Percentiles rank a stretch among this genome's conserved stretches.
Evolutionary conservation across 2,888 invertebrate species (phyloP).

Genomic region (Meteorus cinctellus): DNA sequence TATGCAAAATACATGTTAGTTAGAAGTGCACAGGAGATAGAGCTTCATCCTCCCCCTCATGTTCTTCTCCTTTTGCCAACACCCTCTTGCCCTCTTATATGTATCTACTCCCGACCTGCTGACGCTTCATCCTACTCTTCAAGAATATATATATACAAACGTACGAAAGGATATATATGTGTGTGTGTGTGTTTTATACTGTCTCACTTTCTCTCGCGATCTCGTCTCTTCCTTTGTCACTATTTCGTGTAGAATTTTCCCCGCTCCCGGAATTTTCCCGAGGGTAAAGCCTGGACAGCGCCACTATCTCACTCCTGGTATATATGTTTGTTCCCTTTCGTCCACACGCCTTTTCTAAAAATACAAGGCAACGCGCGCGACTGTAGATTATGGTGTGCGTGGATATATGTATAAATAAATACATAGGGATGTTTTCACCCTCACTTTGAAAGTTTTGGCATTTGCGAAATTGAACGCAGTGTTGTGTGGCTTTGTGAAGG

Average conservation of each 20-base stretch:
- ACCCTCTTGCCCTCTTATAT: background rate
- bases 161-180: conserved; percentile 9
- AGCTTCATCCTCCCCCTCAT: conserved; percentile 54
- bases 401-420: conserved; percentile 2
- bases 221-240: conserved; percentile 46
- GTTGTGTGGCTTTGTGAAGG: background rate
- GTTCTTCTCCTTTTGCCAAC: conserved; percentile 44
- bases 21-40: conserved; percentile 71
- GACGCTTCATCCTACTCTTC: conserved; percentile 39
- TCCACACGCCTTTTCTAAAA: conserved; percentile 28
- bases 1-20: conserved; percentile 73
- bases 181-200: conserved; percentile 39
- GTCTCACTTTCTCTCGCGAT: conserved; percentile 42
- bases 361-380: conserved; percentile 17
- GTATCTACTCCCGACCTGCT: conserved; percentile 23
- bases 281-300: conserved; percentile 47
- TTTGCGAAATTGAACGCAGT: conserved; percentile 26
- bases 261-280: conserved; percentile 44
- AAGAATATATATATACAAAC: conserved; percentile 33
- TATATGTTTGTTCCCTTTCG: conserved; percentile 8
- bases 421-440: background rate
- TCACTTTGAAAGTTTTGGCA: conserved; percentile 4
- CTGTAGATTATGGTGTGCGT: conserved; percentile 5
- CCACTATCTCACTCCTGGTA: conserved; percentile 31
- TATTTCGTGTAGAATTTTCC: conserved; percentile 40